Conservation (phyloP, 2,888 invertebrate species). For the Drosophila macrospina region DNA sequence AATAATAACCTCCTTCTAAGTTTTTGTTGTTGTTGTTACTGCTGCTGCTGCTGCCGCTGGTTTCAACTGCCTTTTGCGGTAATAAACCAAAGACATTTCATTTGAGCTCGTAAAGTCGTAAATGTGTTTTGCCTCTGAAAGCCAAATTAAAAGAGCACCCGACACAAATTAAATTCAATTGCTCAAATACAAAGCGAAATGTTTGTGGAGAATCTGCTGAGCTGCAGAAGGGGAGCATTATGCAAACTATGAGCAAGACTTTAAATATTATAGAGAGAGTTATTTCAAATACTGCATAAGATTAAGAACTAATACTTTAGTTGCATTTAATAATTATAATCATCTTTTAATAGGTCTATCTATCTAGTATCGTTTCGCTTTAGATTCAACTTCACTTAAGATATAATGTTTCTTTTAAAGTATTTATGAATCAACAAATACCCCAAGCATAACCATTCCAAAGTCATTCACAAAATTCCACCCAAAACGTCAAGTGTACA, state of each 20-base stretch:
- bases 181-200: conserved; percentile 22
- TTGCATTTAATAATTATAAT: too few species aligned
- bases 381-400: too few species aligned
- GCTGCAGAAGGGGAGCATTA: neutral
- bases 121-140: conserved; percentile 54
- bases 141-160: conserved; percentile 54
- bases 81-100: conserved; percentile 72
- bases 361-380: too few species aligned
- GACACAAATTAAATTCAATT: conserved; percentile 50
- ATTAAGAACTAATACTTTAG: too few species aligned
- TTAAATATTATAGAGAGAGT: too few species aligned
- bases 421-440: neutral
- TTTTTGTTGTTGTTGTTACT: conserved; percentile 30
- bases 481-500: conserved; percentile 49
- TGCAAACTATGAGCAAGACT: neutral
- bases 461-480: conserved; percentile 6
- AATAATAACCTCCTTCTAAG: conserved; percentile 68
- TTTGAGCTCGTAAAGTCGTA: conserved; percentile 52
- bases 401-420: neutral
- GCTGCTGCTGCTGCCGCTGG: conserved; percentile 11
- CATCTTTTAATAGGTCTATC: too few species aligned
- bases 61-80: conserved; percentile 48
- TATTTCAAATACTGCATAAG: too few species aligned
- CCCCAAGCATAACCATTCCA: neutral
- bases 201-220: conserved; percentile 2